Conservation (phyloP, 2,797 vertebrate genomes). For the Cyprinella venusta region DNA sequence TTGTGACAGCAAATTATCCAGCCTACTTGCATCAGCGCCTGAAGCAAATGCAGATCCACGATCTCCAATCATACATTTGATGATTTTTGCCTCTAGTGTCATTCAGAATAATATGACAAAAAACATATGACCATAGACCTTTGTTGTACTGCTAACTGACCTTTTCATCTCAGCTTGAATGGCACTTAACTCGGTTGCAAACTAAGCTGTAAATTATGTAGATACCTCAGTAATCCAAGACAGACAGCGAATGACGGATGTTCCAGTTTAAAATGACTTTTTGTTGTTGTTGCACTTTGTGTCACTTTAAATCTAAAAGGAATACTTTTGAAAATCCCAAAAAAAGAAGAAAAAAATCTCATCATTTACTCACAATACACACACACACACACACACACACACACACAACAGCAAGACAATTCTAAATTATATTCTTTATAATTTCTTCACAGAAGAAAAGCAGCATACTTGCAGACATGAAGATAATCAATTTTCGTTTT, state of each 20-base stretch:
- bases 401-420: not conserved
- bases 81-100: conserved; percentile 5
- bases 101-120: conserved; percentile 16
- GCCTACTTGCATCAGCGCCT: conserved; percentile 19
- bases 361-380: not conserved
- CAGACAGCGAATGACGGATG: not conserved
- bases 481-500: too few species aligned
- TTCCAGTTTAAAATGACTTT: not conserved
- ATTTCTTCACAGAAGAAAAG: too few species aligned
- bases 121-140: not conserved
- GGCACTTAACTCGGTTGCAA: conserved; percentile 1
- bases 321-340: not conserved
- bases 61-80: conserved; percentile 14
- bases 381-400: not conserved
- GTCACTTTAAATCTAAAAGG: not conserved
- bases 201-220: conserved; percentile 22
- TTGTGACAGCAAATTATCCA: conserved; percentile 46
- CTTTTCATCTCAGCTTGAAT: conserved; percentile 1
- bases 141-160: conserved; percentile 23
- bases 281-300: not conserved
- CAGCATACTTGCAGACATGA: too few species aligned
- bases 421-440: too few species aligned
- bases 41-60: conserved; percentile 13
- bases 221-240: not conserved
- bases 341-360: not conserved